Percentiles rank a stretch among this genome's conserved stretches.
These are phyloP conservation scores for Rana temporaria DNA, from an alignment of 2,113 vertebrate genomes.

Conservation along the genomic window DNA sequence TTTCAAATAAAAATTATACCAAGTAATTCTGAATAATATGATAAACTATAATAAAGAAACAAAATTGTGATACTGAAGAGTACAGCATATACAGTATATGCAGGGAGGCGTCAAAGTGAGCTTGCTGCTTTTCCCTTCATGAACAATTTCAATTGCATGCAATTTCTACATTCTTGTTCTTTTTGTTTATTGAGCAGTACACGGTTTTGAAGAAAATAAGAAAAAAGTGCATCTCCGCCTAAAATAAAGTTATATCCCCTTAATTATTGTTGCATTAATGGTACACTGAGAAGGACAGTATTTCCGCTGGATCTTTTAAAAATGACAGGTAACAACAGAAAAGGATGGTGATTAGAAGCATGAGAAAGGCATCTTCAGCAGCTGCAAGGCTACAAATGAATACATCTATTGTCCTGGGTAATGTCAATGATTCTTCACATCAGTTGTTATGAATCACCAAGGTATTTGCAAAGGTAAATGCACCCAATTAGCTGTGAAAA, in stretches of 20 bases:
- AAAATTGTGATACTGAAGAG: too few relatives aligned
- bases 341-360: slow-evolving; percentile 18
- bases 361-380: slow-evolving; percentile 30
- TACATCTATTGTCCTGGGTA: slow-evolving; percentile 32
- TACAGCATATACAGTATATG: too few relatives aligned
- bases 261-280: slow-evolving; percentile 29
- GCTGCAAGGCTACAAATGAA: slow-evolving; percentile 17
- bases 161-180: too few relatives aligned
- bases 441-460: background rate
- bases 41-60: too few relatives aligned
- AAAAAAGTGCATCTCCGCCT: too few relatives aligned
- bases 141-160: too few relatives aligned
- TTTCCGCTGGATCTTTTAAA: background rate
- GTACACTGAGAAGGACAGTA: slow-evolving; percentile 2
- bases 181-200: too few relatives aligned
- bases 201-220: too few relatives aligned
- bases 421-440: slow-evolving; percentile 17
- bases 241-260: background rate
- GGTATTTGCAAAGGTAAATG: slow-evolving; percentile 25
- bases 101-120: too few relatives aligned
- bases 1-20: too few relatives aligned
- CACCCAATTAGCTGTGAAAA: slow-evolving; percentile 31
- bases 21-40: too few relatives aligned
- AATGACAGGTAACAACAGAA: slow-evolving; percentile 18
- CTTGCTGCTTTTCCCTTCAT: too few relatives aligned